phyloP scores from a whole-genome alignment of 2,113 vertebrate species.

The Scytalopus superciliaris region DNA sequence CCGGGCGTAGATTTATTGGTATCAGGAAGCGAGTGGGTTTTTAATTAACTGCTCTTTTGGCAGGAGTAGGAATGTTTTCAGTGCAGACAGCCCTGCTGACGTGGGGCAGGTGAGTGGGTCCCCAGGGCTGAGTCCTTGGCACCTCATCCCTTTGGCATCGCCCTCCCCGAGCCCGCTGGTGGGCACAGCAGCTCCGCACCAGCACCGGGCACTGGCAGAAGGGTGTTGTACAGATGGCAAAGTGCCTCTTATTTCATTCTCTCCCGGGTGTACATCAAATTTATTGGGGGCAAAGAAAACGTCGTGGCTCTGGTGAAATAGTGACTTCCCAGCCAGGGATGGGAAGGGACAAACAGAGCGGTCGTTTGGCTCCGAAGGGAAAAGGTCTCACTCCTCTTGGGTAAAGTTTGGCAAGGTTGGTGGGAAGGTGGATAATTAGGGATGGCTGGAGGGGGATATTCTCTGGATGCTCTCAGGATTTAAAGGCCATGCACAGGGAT shows the following conservation, averaged over 20 bases:
- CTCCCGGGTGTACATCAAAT: neutral
- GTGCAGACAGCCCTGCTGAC: neutral
- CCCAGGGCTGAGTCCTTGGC: neutral
- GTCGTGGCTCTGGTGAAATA: fast-evolving
- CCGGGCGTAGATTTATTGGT: neutral
- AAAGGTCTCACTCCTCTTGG: fast-evolving
- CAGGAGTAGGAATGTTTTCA: neutral
- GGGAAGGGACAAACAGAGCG: fast-evolving
- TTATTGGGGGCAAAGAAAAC: neutral
- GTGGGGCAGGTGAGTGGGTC: fast-evolving
- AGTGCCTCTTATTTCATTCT: neutral
- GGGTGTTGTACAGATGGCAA: neutral
- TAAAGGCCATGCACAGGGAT: neutral
- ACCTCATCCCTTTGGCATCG: neutral
- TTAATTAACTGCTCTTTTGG: neutral
- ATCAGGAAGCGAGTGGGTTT: neutral
- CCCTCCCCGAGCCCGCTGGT: fast-evolving
- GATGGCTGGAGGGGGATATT: neutral
- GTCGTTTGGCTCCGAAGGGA: fast-evolving
- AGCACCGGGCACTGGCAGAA: fast-evolving
- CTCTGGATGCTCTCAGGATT: neutral
- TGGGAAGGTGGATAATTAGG: neutral
- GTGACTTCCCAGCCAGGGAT: neutral
- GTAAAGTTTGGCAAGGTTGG: neutral
- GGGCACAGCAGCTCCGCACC: neutral